Percentiles rank a stretch among this genome's conserved stretches.
These are phyloP conservation scores for Pitta sordida DNA, from an alignment of 2,113 vertebrate species.

Conservation along the genomic window DNA sequence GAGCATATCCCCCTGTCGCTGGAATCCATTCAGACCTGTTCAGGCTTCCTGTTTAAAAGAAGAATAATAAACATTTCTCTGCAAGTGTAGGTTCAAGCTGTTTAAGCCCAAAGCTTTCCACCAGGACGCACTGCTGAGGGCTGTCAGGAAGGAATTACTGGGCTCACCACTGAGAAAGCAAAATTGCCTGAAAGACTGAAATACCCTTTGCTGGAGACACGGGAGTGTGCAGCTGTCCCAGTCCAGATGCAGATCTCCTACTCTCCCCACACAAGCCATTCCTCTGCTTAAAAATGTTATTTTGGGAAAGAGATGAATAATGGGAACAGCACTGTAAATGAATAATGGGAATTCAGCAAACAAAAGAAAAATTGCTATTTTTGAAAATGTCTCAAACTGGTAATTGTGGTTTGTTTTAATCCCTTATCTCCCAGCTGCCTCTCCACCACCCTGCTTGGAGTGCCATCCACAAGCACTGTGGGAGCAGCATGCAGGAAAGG, in stretches of 20 bases:
- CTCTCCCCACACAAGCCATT: not conserved
- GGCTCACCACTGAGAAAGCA: not conserved
- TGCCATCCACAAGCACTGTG: rapidly evolving
- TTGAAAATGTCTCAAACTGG: not conserved
- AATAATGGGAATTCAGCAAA: slow-evolving; percentile 1
- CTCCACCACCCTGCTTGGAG: not conserved
- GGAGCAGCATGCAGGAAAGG: rapidly evolving
- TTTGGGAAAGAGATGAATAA: slow-evolving; percentile 34
- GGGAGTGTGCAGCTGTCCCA: not conserved
- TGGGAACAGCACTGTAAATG: not conserved
- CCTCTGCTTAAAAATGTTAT: not conserved
- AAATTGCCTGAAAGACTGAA: not conserved
- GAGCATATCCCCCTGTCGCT: not conserved
- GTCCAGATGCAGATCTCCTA: not conserved
- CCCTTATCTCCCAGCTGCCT: not conserved
- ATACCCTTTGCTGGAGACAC: rapidly evolving
- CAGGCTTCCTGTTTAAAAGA: not conserved
- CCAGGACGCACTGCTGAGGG: not conserved
- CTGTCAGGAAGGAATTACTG: not conserved
- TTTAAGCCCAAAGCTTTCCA: not conserved
- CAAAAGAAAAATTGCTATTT: slow-evolving; percentile 39
- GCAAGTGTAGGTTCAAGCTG: not conserved
- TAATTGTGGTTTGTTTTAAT: not conserved
- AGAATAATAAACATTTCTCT: not conserved
- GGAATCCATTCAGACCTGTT: rapidly evolving